A percentile compares a stretch with the other conserved stretches of the same genome.
Evolutionary conservation across 2,797 vertebrate species (phyloP).

Genomic region (Urosaurus nigricauda): DNA sequence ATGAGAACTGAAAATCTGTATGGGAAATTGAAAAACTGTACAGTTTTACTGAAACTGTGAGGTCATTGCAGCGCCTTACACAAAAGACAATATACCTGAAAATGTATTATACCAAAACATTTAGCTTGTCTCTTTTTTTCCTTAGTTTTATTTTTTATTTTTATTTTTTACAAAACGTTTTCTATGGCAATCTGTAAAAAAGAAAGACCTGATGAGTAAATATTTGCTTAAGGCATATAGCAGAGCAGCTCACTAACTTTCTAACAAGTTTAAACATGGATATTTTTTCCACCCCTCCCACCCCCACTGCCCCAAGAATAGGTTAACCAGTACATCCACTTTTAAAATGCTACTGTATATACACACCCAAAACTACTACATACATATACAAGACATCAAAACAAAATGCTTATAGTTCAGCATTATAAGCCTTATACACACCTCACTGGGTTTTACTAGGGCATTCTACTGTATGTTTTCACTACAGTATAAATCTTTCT

Average conservation of each 20-base stretch:
- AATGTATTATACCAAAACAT: conserved; percentile 79
- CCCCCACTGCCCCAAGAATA: conserved; percentile 69
- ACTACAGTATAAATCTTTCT: background rate
- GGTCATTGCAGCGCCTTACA: conserved; percentile 78
- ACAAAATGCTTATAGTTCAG: conserved; percentile 68
- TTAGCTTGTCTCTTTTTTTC: conserved; percentile 59
- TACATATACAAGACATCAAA: conserved; percentile 72
- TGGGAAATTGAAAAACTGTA: conserved; percentile 80
- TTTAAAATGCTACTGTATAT: conserved; percentile 76
- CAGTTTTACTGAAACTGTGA: conserved; percentile 77
- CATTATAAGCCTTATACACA: conserved; percentile 55
- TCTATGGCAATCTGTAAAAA: conserved; percentile 81
- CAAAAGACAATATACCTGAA: conserved; percentile 78
- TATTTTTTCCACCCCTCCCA: conserved; percentile 53
- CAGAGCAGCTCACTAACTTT: conserved; percentile 81
- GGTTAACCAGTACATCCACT: conserved; percentile 75
- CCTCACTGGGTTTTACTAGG: conserved; percentile 57
- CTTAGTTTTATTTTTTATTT: conserved; percentile 48
- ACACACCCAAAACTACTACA: conserved; percentile 76
- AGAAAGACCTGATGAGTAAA: conserved; percentile 80
- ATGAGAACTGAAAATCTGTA: conserved; percentile 79
- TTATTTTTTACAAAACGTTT: conserved; percentile 75
- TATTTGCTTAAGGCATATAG: conserved; percentile 85
- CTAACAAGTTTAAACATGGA: conserved; percentile 74
- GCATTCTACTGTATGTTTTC: background rate